Base-by-base conservation (phyloP, 2,113 vertebrate genomes). In the Pavo muticus region DNA sequence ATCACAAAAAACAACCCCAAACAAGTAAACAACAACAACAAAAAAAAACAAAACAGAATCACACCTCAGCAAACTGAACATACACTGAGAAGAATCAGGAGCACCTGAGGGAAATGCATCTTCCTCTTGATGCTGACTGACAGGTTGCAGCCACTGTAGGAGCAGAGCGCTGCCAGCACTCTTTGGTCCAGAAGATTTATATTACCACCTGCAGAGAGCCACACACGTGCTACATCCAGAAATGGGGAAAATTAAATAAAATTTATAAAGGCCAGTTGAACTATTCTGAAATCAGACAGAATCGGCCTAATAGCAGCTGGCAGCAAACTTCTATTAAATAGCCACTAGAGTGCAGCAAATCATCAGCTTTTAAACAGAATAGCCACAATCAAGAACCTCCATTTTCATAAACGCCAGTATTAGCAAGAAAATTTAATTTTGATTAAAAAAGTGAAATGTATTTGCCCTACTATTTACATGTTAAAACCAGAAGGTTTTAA, bases 291-390 rank as follows among this genome's bases (percentile, higher is more conserved):
- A 23, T 24, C 42, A 29, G 40, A 8, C 1, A 30, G 20, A 71
- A 63, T 17, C 2, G 11, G 42, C 9, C n/a, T 13, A 84, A 24
- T 13, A 9, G 42, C 1, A 25, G 39, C 45, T 40, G 42, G 19
- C 24, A 19, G 11, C 37, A 19, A 12, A 24, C 32, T 44, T 57
- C 47, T 17, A 11, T 1, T 19, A 17, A 74, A 14, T 1, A 44
- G 52, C 92, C 94, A 71, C 89, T 29, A 67, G 95, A 93, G 89
- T 1, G 94, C 91, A 95, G 92, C 83, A 86, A 61, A 63, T 10
- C 35, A 9, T 9, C 63, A 42, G 2, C 19, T 37, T 67, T 48
- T 10, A 9, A 11, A 9, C 0, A 29, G 12, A 48, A 35, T 27
- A 59, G 76, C 16, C 2, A 3, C 15, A 14, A 2, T 19, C 6